A percentile compares a stretch with the other conserved stretches of the same genome.
Conservation (phyloP, 2,888 invertebrate species). For the Euproctis similis region DNA sequence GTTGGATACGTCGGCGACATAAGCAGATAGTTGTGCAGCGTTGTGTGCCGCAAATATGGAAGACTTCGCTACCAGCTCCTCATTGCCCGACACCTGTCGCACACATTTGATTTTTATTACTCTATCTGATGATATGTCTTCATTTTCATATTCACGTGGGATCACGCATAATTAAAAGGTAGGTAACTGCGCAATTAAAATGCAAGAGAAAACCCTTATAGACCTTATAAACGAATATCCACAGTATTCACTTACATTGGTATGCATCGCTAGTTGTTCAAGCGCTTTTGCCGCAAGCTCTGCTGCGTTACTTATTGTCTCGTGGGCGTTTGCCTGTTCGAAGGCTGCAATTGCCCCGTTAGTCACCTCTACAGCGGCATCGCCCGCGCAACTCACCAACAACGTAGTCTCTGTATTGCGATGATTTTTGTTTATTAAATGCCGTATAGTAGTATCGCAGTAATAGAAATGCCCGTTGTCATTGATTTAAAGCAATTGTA, state of each 20-base stretch:
- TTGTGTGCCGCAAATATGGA: constrained; percentile 54
- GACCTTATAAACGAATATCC: too few relatives aligned
- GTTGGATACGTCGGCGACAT: constrained; percentile 53
- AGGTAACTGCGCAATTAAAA: too few relatives aligned
- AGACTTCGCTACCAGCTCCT: constrained; percentile 45
- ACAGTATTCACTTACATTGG: constrained; percentile 36
- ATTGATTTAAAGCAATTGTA: too few relatives aligned
- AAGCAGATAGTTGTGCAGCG: constrained; percentile 54
- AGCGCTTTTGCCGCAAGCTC: constrained; percentile 47
- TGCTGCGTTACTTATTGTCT: constrained; percentile 42
- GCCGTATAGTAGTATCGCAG: too few relatives aligned
- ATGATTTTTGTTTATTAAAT: too few relatives aligned
- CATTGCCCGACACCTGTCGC: constrained; percentile 49
- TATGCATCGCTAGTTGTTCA: constrained; percentile 40
- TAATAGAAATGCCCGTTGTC: too few relatives aligned
- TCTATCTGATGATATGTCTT: too few relatives aligned
- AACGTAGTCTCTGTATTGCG: constrained; percentile 28
- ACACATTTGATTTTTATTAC: too few relatives aligned
- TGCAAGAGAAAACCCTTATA: too few relatives aligned
- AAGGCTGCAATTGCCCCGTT: constrained; percentile 44
- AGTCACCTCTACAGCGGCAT: constrained; percentile 49
- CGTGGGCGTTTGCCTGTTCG: constrained; percentile 42
- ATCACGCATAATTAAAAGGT: too few relatives aligned
- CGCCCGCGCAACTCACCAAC: constrained; percentile 44
- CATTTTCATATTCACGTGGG: too few relatives aligned